phyloP scores from a whole-genome alignment of 2,797 vertebrate species.

The Esox lucius region DNA sequence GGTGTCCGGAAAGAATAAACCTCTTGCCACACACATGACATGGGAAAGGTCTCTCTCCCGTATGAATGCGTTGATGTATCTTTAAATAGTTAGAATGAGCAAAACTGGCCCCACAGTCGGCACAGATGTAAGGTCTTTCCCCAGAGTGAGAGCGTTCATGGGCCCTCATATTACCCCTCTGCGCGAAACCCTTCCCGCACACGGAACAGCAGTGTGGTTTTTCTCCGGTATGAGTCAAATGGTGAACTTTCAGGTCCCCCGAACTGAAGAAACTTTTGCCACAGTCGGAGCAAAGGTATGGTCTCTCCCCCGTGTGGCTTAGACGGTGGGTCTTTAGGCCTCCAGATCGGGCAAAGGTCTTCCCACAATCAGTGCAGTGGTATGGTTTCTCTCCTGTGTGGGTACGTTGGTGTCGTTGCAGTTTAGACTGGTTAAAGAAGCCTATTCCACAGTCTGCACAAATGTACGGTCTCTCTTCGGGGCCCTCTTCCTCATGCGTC shows the following conservation, averaged over 20 bases:
- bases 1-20: slow-evolving; percentile 1
- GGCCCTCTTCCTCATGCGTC: neutral
- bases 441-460: neutral
- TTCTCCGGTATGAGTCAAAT: neutral
- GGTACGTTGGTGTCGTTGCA: neutral
- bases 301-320: neutral
- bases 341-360: neutral
- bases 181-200: neutral
- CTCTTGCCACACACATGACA: neutral
- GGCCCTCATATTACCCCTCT: neutral
- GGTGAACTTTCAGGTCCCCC: neutral
- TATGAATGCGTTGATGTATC: neutral
- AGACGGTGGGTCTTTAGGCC: neutral
- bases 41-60: neutral
- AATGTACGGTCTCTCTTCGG: neutral
- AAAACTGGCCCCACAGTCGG: neutral
- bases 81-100: slow-evolving; percentile 4
- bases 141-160: slow-evolving; percentile 1
- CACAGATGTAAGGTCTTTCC: neutral
- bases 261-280: neutral
- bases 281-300: neutral
- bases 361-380: neutral
- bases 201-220: slow-evolving; percentile 1
- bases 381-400: neutral
- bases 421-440: neutral